Evolutionary conservation across 2,888 invertebrate species (phyloP).

Genomic region (Yponomeuta sedellus): DNA sequence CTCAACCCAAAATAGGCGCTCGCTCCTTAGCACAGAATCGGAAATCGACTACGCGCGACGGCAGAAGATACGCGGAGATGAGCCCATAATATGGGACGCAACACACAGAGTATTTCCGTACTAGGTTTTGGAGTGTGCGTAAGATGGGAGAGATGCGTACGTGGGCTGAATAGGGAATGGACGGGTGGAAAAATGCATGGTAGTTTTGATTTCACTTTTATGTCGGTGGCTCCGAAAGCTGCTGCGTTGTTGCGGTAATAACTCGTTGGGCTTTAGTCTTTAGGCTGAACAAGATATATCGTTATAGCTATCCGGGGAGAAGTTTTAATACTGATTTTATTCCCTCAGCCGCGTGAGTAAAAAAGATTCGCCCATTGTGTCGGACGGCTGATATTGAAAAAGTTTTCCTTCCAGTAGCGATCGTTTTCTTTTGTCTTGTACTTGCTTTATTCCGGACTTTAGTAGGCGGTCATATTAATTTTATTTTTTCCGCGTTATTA

Average conservation of each 20-base stretch:
- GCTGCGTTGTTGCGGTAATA: conserved; percentile 33
- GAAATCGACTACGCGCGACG: conserved; percentile 51
- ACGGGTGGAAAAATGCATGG: conserved; percentile 60
- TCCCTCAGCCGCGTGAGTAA: conserved; percentile 36
- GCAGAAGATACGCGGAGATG: conserved; percentile 45
- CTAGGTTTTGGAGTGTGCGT: conserved; percentile 53
- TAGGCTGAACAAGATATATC: conserved; percentile 36
- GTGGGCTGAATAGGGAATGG: conserved; percentile 27
- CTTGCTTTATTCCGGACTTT: conserved; percentile 44
- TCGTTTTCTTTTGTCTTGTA: conserved; percentile 48
- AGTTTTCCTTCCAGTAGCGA: conserved; percentile 50
- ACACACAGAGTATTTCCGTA: conserved; percentile 69
- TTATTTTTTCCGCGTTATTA: conserved; percentile 7
- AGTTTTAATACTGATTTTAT: conserved; percentile 51
- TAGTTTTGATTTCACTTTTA: conserved; percentile 34
- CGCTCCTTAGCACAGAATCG: conserved; percentile 49
- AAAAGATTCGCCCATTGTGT: conserved; percentile 54
- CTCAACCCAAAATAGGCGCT: conserved; percentile 62
- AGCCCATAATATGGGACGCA: conserved; percentile 65
- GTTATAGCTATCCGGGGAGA: conserved; percentile 40
- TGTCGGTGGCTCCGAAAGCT: conserved; percentile 22
- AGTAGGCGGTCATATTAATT: conserved; percentile 13
- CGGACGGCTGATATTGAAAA: conserved; percentile 57
- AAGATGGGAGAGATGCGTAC: conserved; percentile 34
- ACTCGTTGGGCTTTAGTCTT: conserved; percentile 29